phyloP scores from a whole-genome alignment of 1,140 invertebrate species.

The Danaus plexippus region DNA sequence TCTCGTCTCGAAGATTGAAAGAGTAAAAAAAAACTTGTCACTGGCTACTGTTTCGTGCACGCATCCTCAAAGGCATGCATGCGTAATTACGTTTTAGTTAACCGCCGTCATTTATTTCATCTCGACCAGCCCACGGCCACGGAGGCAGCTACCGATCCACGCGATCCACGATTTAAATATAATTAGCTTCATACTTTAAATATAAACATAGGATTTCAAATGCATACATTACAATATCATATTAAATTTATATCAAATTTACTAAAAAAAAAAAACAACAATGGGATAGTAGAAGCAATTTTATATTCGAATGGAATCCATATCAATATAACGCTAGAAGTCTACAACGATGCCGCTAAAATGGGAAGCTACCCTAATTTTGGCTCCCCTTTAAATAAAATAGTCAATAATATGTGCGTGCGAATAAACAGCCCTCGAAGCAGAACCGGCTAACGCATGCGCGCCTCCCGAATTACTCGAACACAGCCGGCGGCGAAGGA shows the following conservation, averaged over 20 bases:
- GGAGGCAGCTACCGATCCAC: slow-evolving; percentile 46
- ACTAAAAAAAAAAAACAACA: slow-evolving; percentile 1
- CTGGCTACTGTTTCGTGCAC: no score
- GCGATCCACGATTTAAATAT: slow-evolving; percentile 34
- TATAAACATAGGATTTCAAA: neutral
- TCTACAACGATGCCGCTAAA: no score
- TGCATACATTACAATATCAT: no score
- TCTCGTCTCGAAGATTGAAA: no score
- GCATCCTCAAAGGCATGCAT: no score
- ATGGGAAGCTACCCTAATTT: slow-evolving; percentile 2
- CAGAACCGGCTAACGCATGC: slow-evolving; percentile 19
- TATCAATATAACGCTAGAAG: no score
- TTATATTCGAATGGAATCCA: no score
- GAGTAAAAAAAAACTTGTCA: no score
- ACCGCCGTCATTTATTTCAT: no score
- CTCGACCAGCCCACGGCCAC: slow-evolving; percentile 26
- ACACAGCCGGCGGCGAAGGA: slow-evolving; percentile 1
- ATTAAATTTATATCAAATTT: neutral
- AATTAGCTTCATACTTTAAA: slow-evolving; percentile 23
- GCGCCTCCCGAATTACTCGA: slow-evolving; percentile 44
- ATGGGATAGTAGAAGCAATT: no score
- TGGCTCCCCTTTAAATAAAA: slow-evolving; percentile 11
- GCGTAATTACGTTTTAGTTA: no score
- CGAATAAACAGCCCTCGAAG: slow-evolving; percentile 35
- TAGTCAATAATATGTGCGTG: slow-evolving; percentile 37